phyloP scores from a whole-genome alignment of 1,140 invertebrate genomes.

The Euschistus heros region DNA sequence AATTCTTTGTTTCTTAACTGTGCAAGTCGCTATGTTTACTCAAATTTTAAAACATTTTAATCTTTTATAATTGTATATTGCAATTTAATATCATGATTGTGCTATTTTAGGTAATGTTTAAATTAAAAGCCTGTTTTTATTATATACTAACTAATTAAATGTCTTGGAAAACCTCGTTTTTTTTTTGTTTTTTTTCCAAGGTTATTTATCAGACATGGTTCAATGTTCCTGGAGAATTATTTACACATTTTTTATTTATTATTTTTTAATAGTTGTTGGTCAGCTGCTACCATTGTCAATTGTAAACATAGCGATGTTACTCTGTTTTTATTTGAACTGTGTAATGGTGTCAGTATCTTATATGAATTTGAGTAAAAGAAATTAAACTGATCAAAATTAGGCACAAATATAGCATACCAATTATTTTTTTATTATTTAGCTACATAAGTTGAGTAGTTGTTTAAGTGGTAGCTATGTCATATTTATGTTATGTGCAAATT shows the following conservation, averaged over 20 bases:
- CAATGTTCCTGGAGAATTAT: not conserved
- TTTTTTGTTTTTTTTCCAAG: not conserved
- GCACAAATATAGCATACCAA: slow-evolving; percentile 10
- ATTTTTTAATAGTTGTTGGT: not conserved
- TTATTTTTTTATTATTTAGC: slow-evolving; percentile 16
- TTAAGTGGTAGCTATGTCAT: slow-evolving; percentile 2
- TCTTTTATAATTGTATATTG: no score
- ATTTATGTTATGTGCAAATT: slow-evolving; percentile 3
- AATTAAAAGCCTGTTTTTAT: no score
- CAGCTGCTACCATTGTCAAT: not conserved
- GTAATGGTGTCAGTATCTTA: no score
- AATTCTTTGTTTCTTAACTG: not conserved
- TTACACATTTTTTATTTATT: not conserved
- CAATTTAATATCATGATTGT: no score
- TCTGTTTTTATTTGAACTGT: not conserved
- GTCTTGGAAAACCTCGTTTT: not conserved
- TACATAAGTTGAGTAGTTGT: not conserved
- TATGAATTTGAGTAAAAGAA: no score
- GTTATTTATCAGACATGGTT: slow-evolving; percentile 1
- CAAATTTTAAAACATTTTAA: no score
- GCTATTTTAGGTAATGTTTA: no score
- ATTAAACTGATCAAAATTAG: slow-evolving; percentile 13
- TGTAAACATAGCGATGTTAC: slow-evolving; percentile 14
- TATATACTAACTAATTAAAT: no score
- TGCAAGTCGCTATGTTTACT: slow-evolving; percentile 19